These are phyloP conservation scores for Gymnodraco acuticeps DNA, from an alignment of 2,797 vertebrate genomes.

Conservation along the genomic window DNA sequence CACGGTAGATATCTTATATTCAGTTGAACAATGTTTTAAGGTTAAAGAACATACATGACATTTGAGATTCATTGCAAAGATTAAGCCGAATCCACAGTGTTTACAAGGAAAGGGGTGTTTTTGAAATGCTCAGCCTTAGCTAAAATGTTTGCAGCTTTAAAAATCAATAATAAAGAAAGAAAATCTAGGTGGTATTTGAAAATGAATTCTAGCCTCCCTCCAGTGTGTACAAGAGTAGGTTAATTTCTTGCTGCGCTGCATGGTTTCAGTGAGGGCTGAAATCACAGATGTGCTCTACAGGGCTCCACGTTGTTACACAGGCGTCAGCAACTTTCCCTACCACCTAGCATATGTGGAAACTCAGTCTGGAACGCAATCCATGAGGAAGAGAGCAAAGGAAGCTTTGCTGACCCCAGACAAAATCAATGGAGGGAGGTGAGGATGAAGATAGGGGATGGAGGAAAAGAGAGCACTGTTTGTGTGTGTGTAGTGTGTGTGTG, in stretches of 20 bases:
- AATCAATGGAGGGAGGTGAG: slow-evolving; percentile 78
- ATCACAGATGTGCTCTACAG: slow-evolving; percentile 86
- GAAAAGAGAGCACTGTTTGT: slow-evolving; percentile 28
- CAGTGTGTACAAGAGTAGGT: slow-evolving; percentile 59
- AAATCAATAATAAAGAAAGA: slow-evolving; percentile 24
- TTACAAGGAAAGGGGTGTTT: background rate
- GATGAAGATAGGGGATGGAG: slow-evolving; percentile 62
- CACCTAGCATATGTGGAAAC: slow-evolving; percentile 82
- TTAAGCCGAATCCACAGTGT: slow-evolving; percentile 14
- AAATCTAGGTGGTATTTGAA: slow-evolving; percentile 45
- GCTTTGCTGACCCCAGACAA: slow-evolving; percentile 84
- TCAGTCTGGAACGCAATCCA: slow-evolving; percentile 80
- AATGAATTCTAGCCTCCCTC: slow-evolving; percentile 47
- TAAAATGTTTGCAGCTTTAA: slow-evolving; percentile 20
- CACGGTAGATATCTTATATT: background rate
- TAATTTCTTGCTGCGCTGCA: slow-evolving; percentile 68
- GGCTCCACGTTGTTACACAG: slow-evolving; percentile 76
- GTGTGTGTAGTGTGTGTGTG: too few species aligned
- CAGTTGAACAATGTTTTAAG: background rate
- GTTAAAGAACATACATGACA: background rate
- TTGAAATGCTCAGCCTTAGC: slow-evolving; percentile 2
- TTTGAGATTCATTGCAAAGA: background rate
- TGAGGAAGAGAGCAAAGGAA: slow-evolving; percentile 75
- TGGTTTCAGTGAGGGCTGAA: slow-evolving; percentile 72
- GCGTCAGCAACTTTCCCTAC: slow-evolving; percentile 83